Conservation (phyloP, 2,888 invertebrate genomes). For the Gortyna flavago region DNA sequence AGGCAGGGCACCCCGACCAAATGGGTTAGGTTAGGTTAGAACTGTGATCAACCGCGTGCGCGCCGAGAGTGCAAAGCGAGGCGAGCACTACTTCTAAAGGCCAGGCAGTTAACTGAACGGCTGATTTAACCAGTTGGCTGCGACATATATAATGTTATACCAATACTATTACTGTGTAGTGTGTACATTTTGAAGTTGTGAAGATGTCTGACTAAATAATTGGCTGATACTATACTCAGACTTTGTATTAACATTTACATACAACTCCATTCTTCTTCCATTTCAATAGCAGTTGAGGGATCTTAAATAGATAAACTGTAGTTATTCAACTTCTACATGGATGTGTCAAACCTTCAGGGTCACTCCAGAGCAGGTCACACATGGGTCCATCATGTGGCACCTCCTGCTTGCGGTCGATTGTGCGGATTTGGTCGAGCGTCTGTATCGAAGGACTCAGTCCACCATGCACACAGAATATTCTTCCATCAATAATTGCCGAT, state of each 20-base stretch:
- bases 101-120: no score
- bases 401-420: constrained; percentile 99
- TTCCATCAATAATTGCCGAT: constrained; percentile 99
- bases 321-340: neutral
- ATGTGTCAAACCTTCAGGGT: constrained; percentile 95
- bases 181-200: neutral
- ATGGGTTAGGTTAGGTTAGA: no score
- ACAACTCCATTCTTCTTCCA: neutral
- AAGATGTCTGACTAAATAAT: neutral
- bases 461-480: constrained; percentile 99
- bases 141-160: no score
- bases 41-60: no score
- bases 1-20: no score
- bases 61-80: no score
- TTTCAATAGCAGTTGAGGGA: neutral
- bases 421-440: constrained; percentile 99
- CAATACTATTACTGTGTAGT: neutral
- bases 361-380: constrained; percentile 99
- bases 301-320: neutral
- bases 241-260: neutral
- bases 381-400: constrained; percentile 99
- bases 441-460: constrained; percentile 99
- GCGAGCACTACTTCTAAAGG: no score
- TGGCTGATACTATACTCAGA: neutral
- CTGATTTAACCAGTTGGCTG: no score